phyloP scores from a whole-genome alignment of 1,140 invertebrate species.

The Phymorhynchus buccinoides region DNA sequence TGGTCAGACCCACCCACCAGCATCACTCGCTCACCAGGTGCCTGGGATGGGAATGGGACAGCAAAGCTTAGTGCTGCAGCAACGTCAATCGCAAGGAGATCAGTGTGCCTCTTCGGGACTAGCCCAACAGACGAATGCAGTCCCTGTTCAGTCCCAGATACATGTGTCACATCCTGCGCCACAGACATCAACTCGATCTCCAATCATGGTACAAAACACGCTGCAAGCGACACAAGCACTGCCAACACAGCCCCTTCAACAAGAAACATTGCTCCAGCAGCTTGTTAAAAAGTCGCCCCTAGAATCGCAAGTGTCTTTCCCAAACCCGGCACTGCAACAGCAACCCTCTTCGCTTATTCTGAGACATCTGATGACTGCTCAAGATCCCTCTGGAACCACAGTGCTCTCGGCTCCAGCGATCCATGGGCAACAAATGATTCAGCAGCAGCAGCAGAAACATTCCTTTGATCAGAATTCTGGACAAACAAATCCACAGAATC shows the following conservation, averaged over 20 bases:
- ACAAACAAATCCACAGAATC: background rate
- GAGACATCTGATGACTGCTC: background rate
- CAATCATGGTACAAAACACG: too few species aligned
- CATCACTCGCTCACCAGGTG: background rate
- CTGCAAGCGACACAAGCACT: background rate
- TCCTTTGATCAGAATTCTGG: background rate
- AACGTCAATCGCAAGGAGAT: too few species aligned
- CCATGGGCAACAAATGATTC: background rate
- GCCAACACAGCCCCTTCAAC: background rate
- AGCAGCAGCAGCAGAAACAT: background rate
- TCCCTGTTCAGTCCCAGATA: background rate
- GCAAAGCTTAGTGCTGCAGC: too few species aligned
- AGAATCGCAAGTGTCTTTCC: background rate
- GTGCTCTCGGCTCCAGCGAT: background rate
- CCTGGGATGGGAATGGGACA: background rate
- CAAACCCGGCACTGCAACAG: background rate
- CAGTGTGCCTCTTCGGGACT: too few species aligned
- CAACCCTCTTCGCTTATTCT: background rate
- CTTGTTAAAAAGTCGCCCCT: background rate
- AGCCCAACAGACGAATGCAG: background rate
- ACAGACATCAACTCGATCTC: too few species aligned
- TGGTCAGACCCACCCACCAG: background rate
- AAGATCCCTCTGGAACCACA: background rate
- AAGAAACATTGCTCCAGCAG: background rate
- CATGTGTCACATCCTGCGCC: too few species aligned